Evolutionary conservation across 2,797 vertebrate species (phyloP).

Genomic region (Sylvilagus floridanus): DNA sequence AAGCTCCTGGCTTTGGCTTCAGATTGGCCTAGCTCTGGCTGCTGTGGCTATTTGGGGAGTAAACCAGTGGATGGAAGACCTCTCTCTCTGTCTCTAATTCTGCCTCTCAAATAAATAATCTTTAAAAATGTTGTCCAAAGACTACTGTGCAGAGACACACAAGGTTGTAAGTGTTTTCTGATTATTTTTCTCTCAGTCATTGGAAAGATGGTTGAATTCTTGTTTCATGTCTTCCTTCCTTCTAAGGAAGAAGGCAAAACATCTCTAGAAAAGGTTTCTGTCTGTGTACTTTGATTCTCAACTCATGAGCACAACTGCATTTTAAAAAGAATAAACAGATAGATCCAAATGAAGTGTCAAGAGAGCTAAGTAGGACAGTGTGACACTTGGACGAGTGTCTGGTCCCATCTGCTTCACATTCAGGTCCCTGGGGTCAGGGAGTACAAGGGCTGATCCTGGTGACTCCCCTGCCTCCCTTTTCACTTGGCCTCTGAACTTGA

Average conservation of each 20-base stretch:
- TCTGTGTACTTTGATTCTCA: slow-evolving; percentile 44
- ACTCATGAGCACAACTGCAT: slow-evolving; percentile 55
- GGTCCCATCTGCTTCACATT: slow-evolving; percentile 77
- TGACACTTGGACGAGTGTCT: slow-evolving; percentile 74
- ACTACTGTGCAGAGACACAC: not conserved
- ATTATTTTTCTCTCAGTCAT: not conserved
- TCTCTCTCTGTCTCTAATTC: too few species aligned
- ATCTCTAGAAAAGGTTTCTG: slow-evolving; percentile 62
- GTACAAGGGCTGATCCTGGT: not conserved
- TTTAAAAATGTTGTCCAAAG: not conserved
- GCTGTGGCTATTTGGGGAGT: too few species aligned
- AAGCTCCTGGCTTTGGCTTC: too few species aligned
- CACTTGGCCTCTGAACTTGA: slow-evolving; percentile 7
- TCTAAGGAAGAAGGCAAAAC: slow-evolving; percentile 30
- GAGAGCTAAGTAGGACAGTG: slow-evolving; percentile 59
- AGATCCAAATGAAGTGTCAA: slow-evolving; percentile 78
- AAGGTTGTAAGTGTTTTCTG: not conserved
- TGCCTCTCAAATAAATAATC: too few species aligned
- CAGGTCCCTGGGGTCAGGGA: slow-evolving; percentile 61
- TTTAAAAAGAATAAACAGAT: slow-evolving; percentile 79
- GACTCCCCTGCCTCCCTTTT: not conserved
- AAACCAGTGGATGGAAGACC: too few species aligned
- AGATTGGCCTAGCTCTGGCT: too few species aligned
- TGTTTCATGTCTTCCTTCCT: slow-evolving; percentile 16
- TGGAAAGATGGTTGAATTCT: not conserved